Conservation (phyloP, 2,888 invertebrate species). For the Drosophila tanythrix region DNA sequence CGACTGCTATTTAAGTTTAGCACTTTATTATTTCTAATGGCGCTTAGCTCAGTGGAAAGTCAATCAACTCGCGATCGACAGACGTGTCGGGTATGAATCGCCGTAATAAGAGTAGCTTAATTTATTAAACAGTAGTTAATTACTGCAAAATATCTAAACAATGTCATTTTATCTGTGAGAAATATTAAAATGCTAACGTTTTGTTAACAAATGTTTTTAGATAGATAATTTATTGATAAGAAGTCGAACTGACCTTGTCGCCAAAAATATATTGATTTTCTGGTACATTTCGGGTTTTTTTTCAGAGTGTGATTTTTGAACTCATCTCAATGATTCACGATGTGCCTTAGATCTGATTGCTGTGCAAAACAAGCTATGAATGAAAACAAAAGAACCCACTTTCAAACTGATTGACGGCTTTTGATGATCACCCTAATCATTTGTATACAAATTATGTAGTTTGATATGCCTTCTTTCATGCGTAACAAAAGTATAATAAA, state of each 20-base stretch:
- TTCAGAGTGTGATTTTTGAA: not conserved
- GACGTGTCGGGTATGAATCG: not conserved
- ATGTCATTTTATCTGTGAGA: not conserved
- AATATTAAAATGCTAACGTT: not conserved
- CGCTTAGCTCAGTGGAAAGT: not conserved
- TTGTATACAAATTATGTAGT: not conserved
- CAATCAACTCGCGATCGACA: not conserved
- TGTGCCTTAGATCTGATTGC: not conserved
- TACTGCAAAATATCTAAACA: not conserved
- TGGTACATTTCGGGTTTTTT: not conserved
- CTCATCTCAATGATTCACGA: not conserved
- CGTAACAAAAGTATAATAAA: not conserved
- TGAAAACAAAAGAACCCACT: not conserved
- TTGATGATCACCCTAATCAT: not conserved
- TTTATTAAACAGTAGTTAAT: too few relatives aligned
- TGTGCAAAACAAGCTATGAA: not conserved
- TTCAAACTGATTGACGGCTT: not conserved
- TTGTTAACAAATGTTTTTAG: not conserved
- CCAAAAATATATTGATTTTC: not conserved
- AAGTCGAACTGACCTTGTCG: not conserved
- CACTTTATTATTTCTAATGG: accelerated
- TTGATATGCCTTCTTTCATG: not conserved
- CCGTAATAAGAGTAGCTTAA: not conserved
- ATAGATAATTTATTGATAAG: not conserved
- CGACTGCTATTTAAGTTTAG: not conserved